These are phyloP conservation scores for Tupaia chinensis DNA, from an alignment of 2,113 vertebrate genomes.

Conservation along the genomic window DNA sequence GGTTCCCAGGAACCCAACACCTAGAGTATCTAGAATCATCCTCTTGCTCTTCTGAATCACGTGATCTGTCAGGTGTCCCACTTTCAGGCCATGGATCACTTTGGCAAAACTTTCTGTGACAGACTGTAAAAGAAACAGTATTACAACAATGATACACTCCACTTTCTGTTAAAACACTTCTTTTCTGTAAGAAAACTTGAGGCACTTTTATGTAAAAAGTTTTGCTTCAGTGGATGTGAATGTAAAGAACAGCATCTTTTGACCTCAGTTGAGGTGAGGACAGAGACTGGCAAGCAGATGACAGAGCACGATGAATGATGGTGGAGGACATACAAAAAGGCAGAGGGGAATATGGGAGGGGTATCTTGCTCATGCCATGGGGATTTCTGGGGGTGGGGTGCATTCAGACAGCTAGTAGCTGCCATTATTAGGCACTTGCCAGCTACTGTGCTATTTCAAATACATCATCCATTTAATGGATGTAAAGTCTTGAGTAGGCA, in stretches of 20 bases:
- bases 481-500: not conserved
- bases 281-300: not conserved
- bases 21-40: slow-evolving; percentile 97
- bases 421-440: not conserved
- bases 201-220: not conserved
- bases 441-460: not conserved
- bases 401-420: not conserved
- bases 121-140: slow-evolving; percentile 83
- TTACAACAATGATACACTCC: not conserved
- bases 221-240: not conserved
- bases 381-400: fast-evolving
- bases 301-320: not conserved
- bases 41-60: slow-evolving; percentile 93
- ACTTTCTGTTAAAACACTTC: not conserved
- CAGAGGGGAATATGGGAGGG: fast-evolving
- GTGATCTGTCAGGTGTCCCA: slow-evolving; percentile 90
- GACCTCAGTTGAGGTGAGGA: not conserved
- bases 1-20: slow-evolving; percentile 93
- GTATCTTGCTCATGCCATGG: not conserved
- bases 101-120: slow-evolving; percentile 94
- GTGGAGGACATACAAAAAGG: not conserved
- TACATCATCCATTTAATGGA: not conserved
- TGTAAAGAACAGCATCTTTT: not conserved
- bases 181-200: not conserved
- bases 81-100: slow-evolving; percentile 89